Conservation (phyloP, 2,113 vertebrate species). For the Diglossa brunneiventris region DNA sequence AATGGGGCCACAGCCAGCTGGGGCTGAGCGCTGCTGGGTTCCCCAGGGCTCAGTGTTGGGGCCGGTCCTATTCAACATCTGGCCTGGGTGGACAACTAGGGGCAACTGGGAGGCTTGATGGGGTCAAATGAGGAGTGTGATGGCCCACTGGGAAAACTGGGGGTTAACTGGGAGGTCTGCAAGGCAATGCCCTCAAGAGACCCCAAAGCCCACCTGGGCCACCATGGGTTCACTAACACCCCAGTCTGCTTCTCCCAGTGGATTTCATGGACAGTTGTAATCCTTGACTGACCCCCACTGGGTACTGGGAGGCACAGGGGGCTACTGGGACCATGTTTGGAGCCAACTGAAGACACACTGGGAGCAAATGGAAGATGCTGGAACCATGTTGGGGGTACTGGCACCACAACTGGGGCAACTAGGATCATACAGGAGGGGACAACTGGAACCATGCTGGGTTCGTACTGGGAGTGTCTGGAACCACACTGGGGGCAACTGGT, state of each 20-base stretch:
- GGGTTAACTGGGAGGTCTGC: neutral
- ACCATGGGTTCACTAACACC: neutral
- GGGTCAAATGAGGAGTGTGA: neutral
- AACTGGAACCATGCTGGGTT: neutral
- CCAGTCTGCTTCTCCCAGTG: neutral
- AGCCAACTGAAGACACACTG: neutral
- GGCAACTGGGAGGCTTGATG: neutral
- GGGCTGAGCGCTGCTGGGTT: neutral
- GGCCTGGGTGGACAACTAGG: neutral
- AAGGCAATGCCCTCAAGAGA: neutral
- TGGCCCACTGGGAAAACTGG: neutral
- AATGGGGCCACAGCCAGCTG: neutral
- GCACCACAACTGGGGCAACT: neutral
- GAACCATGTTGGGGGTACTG: neutral
- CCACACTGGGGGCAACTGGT: too few relatives aligned
- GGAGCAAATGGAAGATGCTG: neutral
- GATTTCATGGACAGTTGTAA: neutral
- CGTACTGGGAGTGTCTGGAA: neutral
- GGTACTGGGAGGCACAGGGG: neutral
- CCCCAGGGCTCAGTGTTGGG: too few relatives aligned
- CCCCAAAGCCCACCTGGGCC: neutral
- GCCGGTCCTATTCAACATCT: too few relatives aligned
- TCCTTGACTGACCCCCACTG: neutral
- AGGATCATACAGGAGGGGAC: neutral
- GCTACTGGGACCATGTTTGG: neutral